Base-by-base conservation (phyloP, 2,797 vertebrate species). In the Trachurus trachurus region DNA sequence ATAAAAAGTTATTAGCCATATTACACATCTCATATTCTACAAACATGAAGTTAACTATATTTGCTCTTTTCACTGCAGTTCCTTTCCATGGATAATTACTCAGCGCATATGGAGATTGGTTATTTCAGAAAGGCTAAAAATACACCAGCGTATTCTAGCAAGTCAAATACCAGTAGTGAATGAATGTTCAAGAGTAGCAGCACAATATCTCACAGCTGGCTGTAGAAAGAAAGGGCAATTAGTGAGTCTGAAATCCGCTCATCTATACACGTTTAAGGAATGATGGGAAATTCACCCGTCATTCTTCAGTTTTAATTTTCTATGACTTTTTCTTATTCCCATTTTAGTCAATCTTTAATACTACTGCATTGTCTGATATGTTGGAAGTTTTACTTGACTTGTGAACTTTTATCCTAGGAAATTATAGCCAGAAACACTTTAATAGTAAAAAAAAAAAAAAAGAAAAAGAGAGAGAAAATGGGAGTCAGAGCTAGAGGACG, bases 31-130 rank as follows among this genome's bases (percentile, higher is more conserved):
- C 40, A 34, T 22, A 49, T 58, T 40, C 50, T 54, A 54, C 26
- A 34, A 63, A 60, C 62, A 29, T 40, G 17, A 50, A 56, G 66
- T 53, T 8, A 44, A 42, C 50, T 62, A 37, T 4, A n/a, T 78
- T 72, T 62, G 16, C 59, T 68, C 1, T 9, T 63, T 65, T 44
- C 45, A 40, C 15, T 75, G 16, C 42, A 54, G 52, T 68, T 49
- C 29, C 12, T 77, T 80, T 74, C 34, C 3, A 1, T 69, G 22
- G 31, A 17, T 84, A 77, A 80, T 80, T 76, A 60, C 22, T 78
- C 26, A 31, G 3, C 15, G 31, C 44, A 10, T 29, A 59, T 49
- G n/a, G 71, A 63, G 15, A 74, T 8, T 72, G 56, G 62, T 54
- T 62, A 58, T 58, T 54, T 45, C 12, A 69, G 19, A 78, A 65